Base-by-base conservation (phyloP, 1,140 invertebrate genomes). In the Drosophila guanche region DNA sequence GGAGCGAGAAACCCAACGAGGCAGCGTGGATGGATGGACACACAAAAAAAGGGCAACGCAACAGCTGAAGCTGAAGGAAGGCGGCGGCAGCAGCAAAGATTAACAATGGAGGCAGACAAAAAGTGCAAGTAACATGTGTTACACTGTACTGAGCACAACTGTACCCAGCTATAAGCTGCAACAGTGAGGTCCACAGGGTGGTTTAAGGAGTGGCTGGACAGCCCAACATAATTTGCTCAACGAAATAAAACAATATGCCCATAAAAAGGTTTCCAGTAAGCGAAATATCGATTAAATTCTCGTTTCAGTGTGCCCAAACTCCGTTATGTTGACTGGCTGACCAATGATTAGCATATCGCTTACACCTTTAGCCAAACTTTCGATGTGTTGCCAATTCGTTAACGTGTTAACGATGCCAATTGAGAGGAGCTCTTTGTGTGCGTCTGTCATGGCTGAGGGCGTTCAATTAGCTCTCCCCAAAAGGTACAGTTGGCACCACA, bases 21-120 rank as follows among this genome's bases (percentile, higher is more conserved):
- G 51, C 69, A 78, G 65, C 57, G 56, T 63, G 50, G 55, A 58
- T 63, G 50, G 55, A 58, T 46, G 61, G 54, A 61, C 53, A 50
- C 53, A 60, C 42, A 27, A 46, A 14, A 37, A 43, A 62, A 40
- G 51, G 41, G 51, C 58, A 33, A 33, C 58, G 46, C 41, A 75
- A 79, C 75, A 54, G 61, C 62, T 66, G 42, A 33, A 6, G 29
- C 27, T 10, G 33, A 12, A 37, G 33, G 29, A 33, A 33, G 10
- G 33, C 33, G 33, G 33, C 3, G 33, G 3, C 33, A 37, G 3
- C 29, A 20, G 50, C 61, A 40, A 61, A 71, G 72, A 79, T 79
- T 69, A 79, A 79, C 80, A 80, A 79, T 70, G 63, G 47, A 55
- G 45, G 59, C 48, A 4, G 27, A 51, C 61, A 79, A 79, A 79